Evolutionary conservation across 2,888 invertebrate species (phyloP).

Genomic region (Ophonus ardosiacus): DNA sequence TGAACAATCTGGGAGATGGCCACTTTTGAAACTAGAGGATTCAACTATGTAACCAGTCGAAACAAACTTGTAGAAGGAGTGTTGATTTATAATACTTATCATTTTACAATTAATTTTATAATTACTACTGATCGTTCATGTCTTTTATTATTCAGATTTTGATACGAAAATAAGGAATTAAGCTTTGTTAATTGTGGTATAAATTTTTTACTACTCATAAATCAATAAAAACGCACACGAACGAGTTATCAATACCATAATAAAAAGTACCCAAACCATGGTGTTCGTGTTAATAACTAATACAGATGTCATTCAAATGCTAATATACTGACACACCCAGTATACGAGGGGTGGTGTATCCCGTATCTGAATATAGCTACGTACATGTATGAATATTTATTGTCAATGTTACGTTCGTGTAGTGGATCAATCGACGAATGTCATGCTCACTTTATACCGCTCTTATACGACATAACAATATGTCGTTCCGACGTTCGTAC

Average conservation of each 20-base stretch:
- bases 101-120: too few species aligned
- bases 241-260: not conserved
- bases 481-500: conserved; percentile 26
- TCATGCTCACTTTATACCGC: conserved; percentile 37
- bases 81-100: too few species aligned
- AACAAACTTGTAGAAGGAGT: too few species aligned
- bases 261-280: not conserved
- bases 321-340: not conserved
- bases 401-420: conserved; percentile 23
- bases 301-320: not conserved
- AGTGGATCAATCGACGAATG: conserved; percentile 41
- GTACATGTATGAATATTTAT: conserved; percentile 40
- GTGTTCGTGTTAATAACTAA: not conserved
- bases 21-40: too few species aligned
- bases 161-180: too few species aligned
- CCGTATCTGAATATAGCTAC: conserved; percentile 1
- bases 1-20: too few species aligned
- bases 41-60: too few species aligned
- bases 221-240: not conserved
- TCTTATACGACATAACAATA: conserved; percentile 42
- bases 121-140: too few species aligned
- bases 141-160: too few species aligned
- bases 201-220: not conserved
- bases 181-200: not conserved
- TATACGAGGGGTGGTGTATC: conserved; percentile 15